Conservation (phyloP, 2,113 vertebrate species). For the Sturnira hondurensis region DNA sequence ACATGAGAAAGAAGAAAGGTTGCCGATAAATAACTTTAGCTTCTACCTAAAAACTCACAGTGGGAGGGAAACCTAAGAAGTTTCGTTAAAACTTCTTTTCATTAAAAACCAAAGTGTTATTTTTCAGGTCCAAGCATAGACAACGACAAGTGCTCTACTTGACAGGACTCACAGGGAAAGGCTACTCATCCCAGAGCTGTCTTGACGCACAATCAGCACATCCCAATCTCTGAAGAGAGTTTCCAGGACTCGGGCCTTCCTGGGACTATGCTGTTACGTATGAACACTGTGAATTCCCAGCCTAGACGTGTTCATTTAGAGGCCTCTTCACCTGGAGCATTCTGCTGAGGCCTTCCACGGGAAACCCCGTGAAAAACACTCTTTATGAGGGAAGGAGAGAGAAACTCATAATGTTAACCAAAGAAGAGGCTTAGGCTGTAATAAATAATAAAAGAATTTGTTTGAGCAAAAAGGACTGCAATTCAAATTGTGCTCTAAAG, state of each 20-base stretch:
- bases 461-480: neutral
- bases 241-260: neutral
- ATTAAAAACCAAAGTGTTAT: neutral
- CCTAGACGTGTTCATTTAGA: neutral
- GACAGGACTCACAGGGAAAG: fast-evolving
- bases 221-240: neutral
- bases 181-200: neutral
- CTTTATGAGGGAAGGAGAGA: neutral
- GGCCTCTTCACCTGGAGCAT: neutral
- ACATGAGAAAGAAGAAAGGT: neutral
- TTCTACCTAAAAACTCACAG: neutral
- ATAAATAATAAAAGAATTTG: neutral
- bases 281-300: neutral
- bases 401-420: neutral
- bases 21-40: neutral
- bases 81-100: neutral
- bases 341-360: neutral
- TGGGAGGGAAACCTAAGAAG: neutral
- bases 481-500: neutral
- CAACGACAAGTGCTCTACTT: neutral
- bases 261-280: neutral
- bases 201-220: fast-evolving
- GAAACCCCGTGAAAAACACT: neutral
- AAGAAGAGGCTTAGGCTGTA: neutral
- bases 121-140: neutral